Conservation (phyloP, 2,888 invertebrate species). For the Melinopterus prodromus region DNA sequence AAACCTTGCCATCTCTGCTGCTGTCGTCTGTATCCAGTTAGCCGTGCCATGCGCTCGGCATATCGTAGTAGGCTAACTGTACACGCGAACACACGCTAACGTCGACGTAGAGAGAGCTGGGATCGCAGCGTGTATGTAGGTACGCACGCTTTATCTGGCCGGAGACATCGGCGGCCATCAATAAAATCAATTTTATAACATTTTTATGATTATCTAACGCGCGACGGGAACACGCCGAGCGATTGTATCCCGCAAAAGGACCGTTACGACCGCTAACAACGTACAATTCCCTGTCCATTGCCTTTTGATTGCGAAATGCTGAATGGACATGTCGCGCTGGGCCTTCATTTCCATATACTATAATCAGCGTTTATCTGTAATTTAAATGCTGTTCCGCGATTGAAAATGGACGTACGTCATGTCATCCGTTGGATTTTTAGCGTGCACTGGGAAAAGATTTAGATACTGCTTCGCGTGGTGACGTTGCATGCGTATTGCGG, state of each 20-base stretch:
- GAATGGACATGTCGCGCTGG: neutral
- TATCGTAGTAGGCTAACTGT: neutral
- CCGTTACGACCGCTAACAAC: neutral
- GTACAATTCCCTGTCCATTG: neutral
- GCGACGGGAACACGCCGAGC: neutral
- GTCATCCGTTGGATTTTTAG: neutral
- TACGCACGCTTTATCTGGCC: neutral
- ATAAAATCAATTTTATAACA: slow-evolving; percentile 4
- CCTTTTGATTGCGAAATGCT: slow-evolving; percentile 4
- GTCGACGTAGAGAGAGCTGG: neutral
- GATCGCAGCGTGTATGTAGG: neutral
- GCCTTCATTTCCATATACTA: neutral
- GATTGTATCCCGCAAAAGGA: slow-evolving; percentile 4
- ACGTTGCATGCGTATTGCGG: too few relatives aligned
- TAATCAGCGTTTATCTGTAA: neutral
- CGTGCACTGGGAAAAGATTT: too few relatives aligned
- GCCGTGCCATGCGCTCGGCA: neutral
- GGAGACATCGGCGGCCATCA: neutral
- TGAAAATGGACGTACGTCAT: neutral
- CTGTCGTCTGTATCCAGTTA: neutral
- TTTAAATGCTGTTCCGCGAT: neutral
- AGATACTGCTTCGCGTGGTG: too few relatives aligned
- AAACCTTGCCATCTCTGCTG: neutral
- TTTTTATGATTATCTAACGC: neutral
- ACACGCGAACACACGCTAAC: neutral